Conservation (phyloP, 2,113 vertebrate genomes). For the Spea multiplicata region DNA sequence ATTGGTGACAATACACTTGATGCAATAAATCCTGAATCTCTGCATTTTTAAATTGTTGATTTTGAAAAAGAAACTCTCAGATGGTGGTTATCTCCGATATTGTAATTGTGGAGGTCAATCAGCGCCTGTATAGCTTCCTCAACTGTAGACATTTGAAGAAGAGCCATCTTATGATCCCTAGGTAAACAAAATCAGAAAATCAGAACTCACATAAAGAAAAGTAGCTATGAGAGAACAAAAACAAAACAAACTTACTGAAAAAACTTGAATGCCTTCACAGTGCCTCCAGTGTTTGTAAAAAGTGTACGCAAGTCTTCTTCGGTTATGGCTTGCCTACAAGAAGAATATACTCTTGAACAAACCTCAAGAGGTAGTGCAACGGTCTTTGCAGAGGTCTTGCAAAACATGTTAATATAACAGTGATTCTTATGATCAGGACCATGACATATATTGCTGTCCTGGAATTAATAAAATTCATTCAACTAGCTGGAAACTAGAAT, state of each 20-base stretch:
- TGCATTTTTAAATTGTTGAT: constrained; percentile 85
- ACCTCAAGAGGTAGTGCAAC: too few species aligned
- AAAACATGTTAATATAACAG: too few species aligned
- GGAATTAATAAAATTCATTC: too few species aligned
- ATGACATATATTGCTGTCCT: too few species aligned
- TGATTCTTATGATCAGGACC: too few species aligned
- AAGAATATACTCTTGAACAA: constrained; percentile 6
- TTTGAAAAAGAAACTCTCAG: constrained; percentile 97
- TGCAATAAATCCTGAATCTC: constrained; percentile 61
- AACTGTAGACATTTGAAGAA: constrained; percentile 95
- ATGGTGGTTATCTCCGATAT: constrained; percentile 95
- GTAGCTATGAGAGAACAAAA: neutral
- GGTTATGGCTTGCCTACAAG: constrained; percentile 82
- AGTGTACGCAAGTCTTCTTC: constrained; percentile 92
- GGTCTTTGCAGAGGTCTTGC: too few species aligned
- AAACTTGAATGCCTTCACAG: constrained; percentile 98
- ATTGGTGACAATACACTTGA: constrained; percentile 71
- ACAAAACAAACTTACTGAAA: constrained; percentile 87
- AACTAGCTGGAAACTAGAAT: too few species aligned
- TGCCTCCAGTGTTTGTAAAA: constrained; percentile 92
- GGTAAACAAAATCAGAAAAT: constrained; percentile 58
- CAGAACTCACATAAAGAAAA: neutral
- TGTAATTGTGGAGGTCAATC: constrained; percentile 98
- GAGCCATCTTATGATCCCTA: constrained; percentile 98
- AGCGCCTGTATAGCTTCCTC: constrained; percentile 95